Conservation (phyloP, 2,888 invertebrate genomes). For the Anthophora plumipes region DNA sequence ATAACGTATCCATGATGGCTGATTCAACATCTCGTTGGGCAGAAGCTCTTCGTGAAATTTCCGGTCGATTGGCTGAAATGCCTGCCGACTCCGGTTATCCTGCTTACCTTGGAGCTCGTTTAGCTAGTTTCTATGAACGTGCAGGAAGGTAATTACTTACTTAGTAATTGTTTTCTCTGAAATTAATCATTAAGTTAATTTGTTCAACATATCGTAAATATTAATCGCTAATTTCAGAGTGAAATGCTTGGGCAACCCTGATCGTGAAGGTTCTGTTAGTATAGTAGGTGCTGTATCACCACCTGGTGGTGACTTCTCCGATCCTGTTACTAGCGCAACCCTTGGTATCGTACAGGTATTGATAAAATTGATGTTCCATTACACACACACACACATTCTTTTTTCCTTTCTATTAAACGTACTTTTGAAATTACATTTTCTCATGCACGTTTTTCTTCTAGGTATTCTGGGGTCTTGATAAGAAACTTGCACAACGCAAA, state of each 20-base stretch:
- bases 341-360: slow-evolving; percentile 96
- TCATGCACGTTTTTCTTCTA: slow-evolving; percentile 44
- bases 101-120: slow-evolving; percentile 98
- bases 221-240: slow-evolving; percentile 86
- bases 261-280: slow-evolving; percentile 99
- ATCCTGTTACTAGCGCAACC: slow-evolving; percentile 99
- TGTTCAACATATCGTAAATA: not conserved
- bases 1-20: slow-evolving; percentile 99
- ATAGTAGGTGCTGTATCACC: slow-evolving; percentile 99
- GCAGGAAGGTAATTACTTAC: slow-evolving; percentile 89
- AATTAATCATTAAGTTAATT: not conserved
- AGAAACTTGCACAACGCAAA: slow-evolving; percentile 99
- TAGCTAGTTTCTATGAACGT: slow-evolving; percentile 99
- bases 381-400: not conserved
- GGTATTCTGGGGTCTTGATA: slow-evolving; percentile 99
- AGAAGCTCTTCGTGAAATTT: slow-evolving; percentile 99
- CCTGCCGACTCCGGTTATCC: slow-evolving; percentile 99
- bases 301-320: slow-evolving; percentile 99
- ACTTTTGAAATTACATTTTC: not conserved
- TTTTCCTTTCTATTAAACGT: not conserved
- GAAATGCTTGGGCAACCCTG: slow-evolving; percentile 98
- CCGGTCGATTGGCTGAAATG: slow-evolving; percentile 99
- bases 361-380: not conserved
- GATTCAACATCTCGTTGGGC: slow-evolving; percentile 99
- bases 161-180: not conserved